Base-by-base conservation (phyloP, 2,888 invertebrate species). In the Deilephila porcellus region DNA sequence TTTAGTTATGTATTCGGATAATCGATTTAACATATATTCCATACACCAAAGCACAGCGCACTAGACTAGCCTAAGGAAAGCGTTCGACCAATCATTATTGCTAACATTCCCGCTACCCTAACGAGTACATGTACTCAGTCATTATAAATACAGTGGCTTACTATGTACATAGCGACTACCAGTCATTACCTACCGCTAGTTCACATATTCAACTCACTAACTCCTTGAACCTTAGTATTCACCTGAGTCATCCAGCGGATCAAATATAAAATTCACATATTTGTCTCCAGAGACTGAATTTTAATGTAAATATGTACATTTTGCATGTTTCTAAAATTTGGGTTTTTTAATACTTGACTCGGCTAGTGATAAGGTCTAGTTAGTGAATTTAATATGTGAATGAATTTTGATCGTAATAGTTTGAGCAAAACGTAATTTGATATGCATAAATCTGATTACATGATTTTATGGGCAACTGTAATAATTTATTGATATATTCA, bases 121-220 rank as follows among this genome's bases (percentile, higher is more conserved):
- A 76, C 78, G 82, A 87, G 86, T 88, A 90, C 86, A 80, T 81
- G 76, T 78, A 86, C 86, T 87, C 89, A 85, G 78, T 78, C 81
- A 86, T 83, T 84, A 91, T 92, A 93, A 92, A 93, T 93, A 93
- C 85, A 89, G 83, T 81, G 80, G 52, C 93, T 93, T 93, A 93
- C 87, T 93, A 94, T 94, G 90, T 94, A 94, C 93, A 94, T 83
- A 78, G 84, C 87, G 90, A 90, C 93, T 93, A 90, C 89, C 88
- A 92, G 90, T 92, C 91, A 89, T 86, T 88, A 88, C 85, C 90
- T 92, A 92, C 25, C 45, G 45, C 67, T 67, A 67, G 17, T 67
- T 67, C 67, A 52, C 45, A 52, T 25, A 67, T 17, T 25, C 67
- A 67, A 25, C 67, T 52, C 67, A 67, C 25, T 52, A 67, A 67